phyloP scores from a whole-genome alignment of 2,888 invertebrate genomes.

The Drosophila dives region DNA sequence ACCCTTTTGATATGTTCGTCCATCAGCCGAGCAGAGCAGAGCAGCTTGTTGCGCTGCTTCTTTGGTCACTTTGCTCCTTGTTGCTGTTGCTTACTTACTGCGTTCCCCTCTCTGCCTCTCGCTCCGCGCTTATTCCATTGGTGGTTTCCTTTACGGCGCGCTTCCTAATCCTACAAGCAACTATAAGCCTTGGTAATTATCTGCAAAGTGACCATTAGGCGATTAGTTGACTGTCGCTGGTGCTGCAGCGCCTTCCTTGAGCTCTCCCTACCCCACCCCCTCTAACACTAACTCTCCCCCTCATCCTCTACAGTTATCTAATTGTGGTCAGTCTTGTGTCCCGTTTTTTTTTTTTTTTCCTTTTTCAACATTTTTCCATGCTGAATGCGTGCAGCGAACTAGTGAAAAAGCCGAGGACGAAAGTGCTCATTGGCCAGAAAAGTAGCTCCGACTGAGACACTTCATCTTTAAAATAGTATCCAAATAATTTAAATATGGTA shows the following conservation, averaged over 20 bases:
- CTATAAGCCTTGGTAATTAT: constrained; percentile 83
- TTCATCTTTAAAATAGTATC: not conserved
- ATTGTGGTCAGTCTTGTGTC: constrained; percentile 17
- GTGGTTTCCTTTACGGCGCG: constrained; percentile 58
- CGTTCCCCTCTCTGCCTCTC: constrained; percentile 22
- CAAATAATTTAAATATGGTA: not conserved
- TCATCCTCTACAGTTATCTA: not conserved
- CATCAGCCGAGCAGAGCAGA: constrained; percentile 38
- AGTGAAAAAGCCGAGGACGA: not conserved
- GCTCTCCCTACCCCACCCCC: constrained; percentile 4
- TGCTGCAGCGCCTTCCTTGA: constrained; percentile 20
- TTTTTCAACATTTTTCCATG: not conserved
- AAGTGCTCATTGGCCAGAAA: not conserved
- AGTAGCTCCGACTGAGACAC: not conserved
- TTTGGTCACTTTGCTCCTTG: not conserved
- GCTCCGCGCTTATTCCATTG: constrained; percentile 23
- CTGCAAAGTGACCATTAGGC: constrained; percentile 83
- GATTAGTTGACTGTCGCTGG: constrained; percentile 76
- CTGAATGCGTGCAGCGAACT: constrained; percentile 23
- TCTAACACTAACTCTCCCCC: not conserved
- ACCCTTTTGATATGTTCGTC: constrained; percentile 66
- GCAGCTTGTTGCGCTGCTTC: constrained; percentile 62
- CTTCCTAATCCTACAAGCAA: constrained; percentile 75
- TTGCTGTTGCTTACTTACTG: constrained; percentile 9
- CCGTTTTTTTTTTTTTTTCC: not conserved